Percentiles rank a stretch among this genome's conserved stretches.
Conservation (phyloP, 2,888 invertebrate genomes). For the Clitarchus hookeri region DNA sequence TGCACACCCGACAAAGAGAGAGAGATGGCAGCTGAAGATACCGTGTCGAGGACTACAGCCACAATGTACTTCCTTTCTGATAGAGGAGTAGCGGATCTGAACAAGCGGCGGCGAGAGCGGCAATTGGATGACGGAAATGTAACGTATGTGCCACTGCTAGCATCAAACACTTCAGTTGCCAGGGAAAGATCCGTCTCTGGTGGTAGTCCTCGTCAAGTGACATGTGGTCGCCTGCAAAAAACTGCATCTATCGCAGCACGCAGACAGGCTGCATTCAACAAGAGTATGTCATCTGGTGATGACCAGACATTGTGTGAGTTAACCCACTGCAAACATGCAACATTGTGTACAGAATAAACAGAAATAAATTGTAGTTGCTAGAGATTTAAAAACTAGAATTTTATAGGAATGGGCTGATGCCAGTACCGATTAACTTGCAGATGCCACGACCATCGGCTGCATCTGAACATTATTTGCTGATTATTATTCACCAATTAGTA, state of each 20-base stretch:
- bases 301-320: not conserved
- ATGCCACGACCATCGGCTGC: no score
- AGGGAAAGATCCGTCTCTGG: not conserved
- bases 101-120: not conserved
- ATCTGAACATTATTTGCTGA: no score
- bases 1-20: not conserved
- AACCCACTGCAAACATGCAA: not conserved
- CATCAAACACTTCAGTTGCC: not conserved
- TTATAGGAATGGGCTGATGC: no score
- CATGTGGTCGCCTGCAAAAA: not conserved
- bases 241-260: not conserved
- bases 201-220: not conserved
- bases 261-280: not conserved
- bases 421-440: no score
- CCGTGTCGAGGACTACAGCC: not conserved
- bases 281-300: not conserved
- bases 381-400: no score
- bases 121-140: not conserved
- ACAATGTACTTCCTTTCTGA: not conserved
- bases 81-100: not conserved
- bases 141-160: not conserved
- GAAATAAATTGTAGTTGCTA: no score
- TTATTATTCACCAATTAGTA: no score
- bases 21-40: not conserved
- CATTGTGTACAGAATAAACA: no score